phyloP scores from a whole-genome alignment of 2,113 vertebrate genomes.

The Pyxicephalus adspersus region DNA sequence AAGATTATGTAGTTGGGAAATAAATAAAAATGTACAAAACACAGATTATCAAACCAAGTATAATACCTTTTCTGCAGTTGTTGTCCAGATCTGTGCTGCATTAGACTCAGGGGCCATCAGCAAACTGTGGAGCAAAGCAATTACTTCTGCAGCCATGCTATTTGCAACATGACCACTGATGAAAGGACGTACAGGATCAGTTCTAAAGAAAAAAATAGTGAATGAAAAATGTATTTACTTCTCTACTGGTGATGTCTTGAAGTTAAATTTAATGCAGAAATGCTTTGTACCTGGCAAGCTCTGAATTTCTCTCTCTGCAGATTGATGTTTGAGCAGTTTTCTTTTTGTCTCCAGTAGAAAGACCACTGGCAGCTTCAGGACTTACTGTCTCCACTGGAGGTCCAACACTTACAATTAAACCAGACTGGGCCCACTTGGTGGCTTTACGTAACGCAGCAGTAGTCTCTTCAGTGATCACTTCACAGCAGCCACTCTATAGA shows the following conservation, averaged over 20 bases:
- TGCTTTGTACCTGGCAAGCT: constrained; percentile 84
- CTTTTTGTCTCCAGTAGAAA: constrained; percentile 93
- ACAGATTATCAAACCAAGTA: no score
- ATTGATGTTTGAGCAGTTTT: constrained; percentile 93
- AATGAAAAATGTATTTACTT: neutral
- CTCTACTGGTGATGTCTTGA: no score
- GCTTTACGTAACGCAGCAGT: constrained; percentile 91
- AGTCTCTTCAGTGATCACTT: constrained; percentile 95
- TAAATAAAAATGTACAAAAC: no score
- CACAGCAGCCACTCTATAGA: constrained; percentile 89
- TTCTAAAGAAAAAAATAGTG: constrained; percentile 68
- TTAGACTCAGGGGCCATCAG: constrained; percentile 95
- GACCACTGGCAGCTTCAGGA: constrained; percentile 82
- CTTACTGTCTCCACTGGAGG: constrained; percentile 84
- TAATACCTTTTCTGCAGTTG: constrained; percentile 90
- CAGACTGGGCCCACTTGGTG: constrained; percentile 97
- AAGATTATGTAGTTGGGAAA: no score
- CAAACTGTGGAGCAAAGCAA: constrained; percentile 92
- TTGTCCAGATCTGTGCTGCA: constrained; percentile 97
- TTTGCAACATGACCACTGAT: constrained; percentile 98
- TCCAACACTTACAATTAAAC: constrained; percentile 93
- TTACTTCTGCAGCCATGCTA: constrained; percentile 98
- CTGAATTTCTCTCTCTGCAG: constrained; percentile 92
- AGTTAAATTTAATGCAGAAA: no score
- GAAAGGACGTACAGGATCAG: constrained; percentile 92